phyloP scores from a whole-genome alignment of 2,113 vertebrate genomes.

The Triplophysa rosa region DNA sequence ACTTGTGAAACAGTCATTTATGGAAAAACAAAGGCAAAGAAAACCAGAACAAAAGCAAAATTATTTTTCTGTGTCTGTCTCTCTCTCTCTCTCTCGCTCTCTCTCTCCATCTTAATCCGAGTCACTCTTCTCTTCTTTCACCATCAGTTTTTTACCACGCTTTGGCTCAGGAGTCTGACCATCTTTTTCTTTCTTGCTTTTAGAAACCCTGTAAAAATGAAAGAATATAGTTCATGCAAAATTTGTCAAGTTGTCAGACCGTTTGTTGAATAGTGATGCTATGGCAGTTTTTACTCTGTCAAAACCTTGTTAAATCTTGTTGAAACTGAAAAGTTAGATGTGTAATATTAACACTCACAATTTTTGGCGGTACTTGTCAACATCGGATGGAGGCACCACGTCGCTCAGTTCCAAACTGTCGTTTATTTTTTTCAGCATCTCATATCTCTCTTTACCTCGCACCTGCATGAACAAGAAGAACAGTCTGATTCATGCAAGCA shows the following conservation, averaged over 20 bases:
- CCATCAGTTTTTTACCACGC: slow-evolving; percentile 66
- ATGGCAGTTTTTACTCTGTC: not conserved
- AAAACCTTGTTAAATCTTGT: not conserved
- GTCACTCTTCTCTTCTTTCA: slow-evolving; percentile 71
- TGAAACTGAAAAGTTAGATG: not conserved
- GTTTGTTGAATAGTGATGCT: no score
- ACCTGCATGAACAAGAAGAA: slow-evolving; percentile 55
- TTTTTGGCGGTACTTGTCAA: slow-evolving; percentile 57
- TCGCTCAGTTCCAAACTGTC: slow-evolving; percentile 71
- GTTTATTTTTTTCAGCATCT: slow-evolving; percentile 67
- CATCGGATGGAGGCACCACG: slow-evolving; percentile 52
- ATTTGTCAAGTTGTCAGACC: no score
- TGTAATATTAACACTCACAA: slow-evolving; percentile 44
- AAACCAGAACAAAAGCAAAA: not conserved
- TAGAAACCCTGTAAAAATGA: slow-evolving; percentile 58
- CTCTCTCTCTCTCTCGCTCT: not conserved
- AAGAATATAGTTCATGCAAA: not conserved
- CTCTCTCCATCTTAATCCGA: slow-evolving; percentile 61
- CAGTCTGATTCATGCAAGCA: not conserved
- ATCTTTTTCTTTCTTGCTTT: slow-evolving; percentile 57
- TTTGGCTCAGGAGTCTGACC: slow-evolving; percentile 51
- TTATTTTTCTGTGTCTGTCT: no score
- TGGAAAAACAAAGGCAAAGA: not conserved
- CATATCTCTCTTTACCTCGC: slow-evolving; percentile 59
- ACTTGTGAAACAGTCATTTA: not conserved